Base-by-base conservation (phyloP, 1,140 invertebrate genomes). In the Sitobion miscanthi region DNA sequence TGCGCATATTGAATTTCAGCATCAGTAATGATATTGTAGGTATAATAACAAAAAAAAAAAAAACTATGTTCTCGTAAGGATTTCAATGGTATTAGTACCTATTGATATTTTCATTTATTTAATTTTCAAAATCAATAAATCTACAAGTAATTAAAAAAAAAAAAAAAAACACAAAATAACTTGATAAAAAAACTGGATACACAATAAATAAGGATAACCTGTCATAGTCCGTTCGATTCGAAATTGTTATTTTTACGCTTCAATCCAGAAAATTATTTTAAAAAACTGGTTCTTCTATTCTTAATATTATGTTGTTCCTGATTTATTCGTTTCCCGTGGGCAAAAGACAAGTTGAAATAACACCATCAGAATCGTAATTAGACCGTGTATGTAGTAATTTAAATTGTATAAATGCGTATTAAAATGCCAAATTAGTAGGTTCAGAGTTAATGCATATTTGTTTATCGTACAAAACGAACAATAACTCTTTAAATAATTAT, bases 221-320 rank as follows among this genome's bases (percentile, higher is more conserved):
- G 47, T 49, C 86, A 49, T 47, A 49, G 30, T n/a, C 35, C 30
- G 30, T 87, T 35, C 42, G 5, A 87, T 49, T n/a, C 7, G 30
- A 49, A 87, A 49, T 87, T n/a, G 85, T 87, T n/a, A 35, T 87
- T 49, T 87, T 49, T 49, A 87, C 30, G 47, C 86, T 49, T 49
- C 30, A 49, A 49, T 87, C 25, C 20, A n/a, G n/a, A 49, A 49
- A 49, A 21, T 17, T 49, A 87, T 49, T 30, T n/a, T 9, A 87
- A 87, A 6, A 30, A 87, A 87, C 86, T 47, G 45, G 86, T 87
- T 87, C 30, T 77, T 77, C 45, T 23, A 52, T 35, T 87, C 30
- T n/a, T 35, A 52, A 87, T 85, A 45, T 3, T 42, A 77, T 49
- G 47, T 87, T 47, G 30, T 87, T 21, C 6, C 17, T 47, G 42